These are phyloP conservation scores for Euthynnus affinis DNA, from an alignment of 2,797 vertebrate genomes.

Conservation along the genomic window DNA sequence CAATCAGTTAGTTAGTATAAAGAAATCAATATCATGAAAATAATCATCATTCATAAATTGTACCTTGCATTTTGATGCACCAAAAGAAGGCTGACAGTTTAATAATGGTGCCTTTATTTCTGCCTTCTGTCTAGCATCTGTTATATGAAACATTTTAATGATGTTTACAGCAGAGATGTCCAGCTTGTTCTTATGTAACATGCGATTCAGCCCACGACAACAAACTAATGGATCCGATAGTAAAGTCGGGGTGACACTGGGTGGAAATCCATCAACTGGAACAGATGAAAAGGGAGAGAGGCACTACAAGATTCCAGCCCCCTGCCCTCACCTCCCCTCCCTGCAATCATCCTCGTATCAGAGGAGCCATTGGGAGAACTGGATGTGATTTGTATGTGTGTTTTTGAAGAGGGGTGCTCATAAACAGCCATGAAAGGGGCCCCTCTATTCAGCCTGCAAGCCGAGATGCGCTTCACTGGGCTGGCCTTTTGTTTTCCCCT, in stretches of 20 bases:
- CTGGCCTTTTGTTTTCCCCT: conserved; percentile 80
- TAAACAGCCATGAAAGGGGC: conserved; percentile 86
- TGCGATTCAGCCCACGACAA: conserved; percentile 38
- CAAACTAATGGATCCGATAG: conserved; percentile 38
- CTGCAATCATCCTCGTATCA: conserved; percentile 63
- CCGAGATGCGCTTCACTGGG: conserved; percentile 82
- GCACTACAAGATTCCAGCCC: conserved; percentile 41
- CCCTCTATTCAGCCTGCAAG: conserved; percentile 81
- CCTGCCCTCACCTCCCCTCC: conserved; percentile 20
- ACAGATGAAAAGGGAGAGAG: conserved; percentile 54
- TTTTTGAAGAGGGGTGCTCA: conserved; percentile 85
- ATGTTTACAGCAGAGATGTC: conserved; percentile 41
- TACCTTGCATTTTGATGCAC: neutral
- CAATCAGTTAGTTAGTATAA: neutral
- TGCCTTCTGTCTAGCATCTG: conserved; percentile 37
- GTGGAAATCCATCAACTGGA: conserved; percentile 60
- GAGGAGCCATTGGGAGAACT: conserved; percentile 76
- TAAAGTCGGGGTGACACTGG: conserved; percentile 37
- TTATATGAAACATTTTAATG: conserved; percentile 46
- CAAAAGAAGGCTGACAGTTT: conserved; percentile 9
- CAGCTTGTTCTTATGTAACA: conserved; percentile 53
- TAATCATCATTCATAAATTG: neutral
- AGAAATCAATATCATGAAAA: neutral
- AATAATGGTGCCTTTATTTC: conserved; percentile 1
- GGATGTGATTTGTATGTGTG: conserved; percentile 86